These are phyloP conservation scores for Rotaria macrura DNA, from an alignment of 2,888 invertebrate species.

Conservation along the genomic window DNA sequence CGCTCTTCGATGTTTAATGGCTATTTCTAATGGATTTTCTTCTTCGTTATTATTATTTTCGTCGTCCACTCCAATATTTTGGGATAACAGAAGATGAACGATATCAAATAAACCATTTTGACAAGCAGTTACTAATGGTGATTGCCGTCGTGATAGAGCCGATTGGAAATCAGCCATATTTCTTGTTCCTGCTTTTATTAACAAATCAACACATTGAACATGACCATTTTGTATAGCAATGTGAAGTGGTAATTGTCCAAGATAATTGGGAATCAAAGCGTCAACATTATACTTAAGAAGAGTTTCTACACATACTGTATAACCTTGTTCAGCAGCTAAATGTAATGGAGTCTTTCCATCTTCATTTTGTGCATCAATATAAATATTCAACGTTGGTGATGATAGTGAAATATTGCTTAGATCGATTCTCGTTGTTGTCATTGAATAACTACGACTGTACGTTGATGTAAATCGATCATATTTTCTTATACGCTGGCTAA, in stretches of 20 bases:
- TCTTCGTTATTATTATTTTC: not conserved
- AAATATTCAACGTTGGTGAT: not conserved
- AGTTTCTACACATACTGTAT: not conserved
- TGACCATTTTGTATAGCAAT: not conserved
- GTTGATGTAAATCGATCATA: not conserved
- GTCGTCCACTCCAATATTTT: not conserved
- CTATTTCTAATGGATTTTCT: conserved; percentile 7
- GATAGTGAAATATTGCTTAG: not conserved
- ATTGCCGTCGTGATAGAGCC: not conserved
- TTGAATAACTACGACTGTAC: not conserved
- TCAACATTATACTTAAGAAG: not conserved
- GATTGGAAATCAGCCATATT: not conserved
- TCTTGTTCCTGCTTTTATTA: not conserved
- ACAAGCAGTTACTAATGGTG: not conserved
- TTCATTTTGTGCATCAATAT: not conserved
- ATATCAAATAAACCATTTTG: conserved; percentile 4
- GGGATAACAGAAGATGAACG: not conserved
- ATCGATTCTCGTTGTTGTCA: not conserved
- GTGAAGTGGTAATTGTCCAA: not conserved
- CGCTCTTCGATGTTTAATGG: not conserved
- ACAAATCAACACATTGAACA: not conserved
- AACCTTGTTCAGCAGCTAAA: not conserved
- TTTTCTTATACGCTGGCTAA: not conserved
- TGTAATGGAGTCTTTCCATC: not conserved
- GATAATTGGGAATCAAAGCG: not conserved